Conservation (phyloP, 2,113 vertebrate genomes). For the Oreochromis tanganicae region DNA sequence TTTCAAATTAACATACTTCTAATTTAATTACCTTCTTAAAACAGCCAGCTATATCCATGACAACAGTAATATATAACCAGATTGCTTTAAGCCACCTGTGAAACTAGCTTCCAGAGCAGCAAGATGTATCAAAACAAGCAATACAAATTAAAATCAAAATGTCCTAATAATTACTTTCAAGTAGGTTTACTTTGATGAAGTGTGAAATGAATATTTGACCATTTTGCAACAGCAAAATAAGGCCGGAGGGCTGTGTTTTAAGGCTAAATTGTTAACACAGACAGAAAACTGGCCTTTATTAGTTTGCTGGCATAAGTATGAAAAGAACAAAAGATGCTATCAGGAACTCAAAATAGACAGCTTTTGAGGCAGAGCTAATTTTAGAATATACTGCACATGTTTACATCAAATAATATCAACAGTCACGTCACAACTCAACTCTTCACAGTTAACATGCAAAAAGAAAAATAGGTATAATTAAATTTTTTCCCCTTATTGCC, state of each 20-base stretch:
- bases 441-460: background rate
- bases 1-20: background rate
- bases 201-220: background rate
- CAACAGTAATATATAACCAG: background rate
- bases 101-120: background rate
- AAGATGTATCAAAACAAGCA: background rate
- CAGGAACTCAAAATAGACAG: background rate
- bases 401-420: constrained; percentile 6
- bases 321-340: background rate
- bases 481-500: constrained; percentile 10
- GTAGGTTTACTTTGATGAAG: background rate
- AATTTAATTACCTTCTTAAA: background rate
- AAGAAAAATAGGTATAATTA: background rate
- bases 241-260: background rate
- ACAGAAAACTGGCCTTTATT: background rate
- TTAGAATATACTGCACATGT: constrained; percentile 5
- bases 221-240: background rate
- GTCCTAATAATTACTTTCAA: background rate
- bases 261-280: background rate
- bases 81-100: background rate
- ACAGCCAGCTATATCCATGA: background rate
- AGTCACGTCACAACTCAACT: background rate
- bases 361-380: constrained; percentile 29
- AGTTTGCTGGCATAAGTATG: background rate
- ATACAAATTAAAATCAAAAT: background rate